phyloP scores from a whole-genome alignment of 2,113 vertebrate genomes.

The Mormoops blainvillei region DNA sequence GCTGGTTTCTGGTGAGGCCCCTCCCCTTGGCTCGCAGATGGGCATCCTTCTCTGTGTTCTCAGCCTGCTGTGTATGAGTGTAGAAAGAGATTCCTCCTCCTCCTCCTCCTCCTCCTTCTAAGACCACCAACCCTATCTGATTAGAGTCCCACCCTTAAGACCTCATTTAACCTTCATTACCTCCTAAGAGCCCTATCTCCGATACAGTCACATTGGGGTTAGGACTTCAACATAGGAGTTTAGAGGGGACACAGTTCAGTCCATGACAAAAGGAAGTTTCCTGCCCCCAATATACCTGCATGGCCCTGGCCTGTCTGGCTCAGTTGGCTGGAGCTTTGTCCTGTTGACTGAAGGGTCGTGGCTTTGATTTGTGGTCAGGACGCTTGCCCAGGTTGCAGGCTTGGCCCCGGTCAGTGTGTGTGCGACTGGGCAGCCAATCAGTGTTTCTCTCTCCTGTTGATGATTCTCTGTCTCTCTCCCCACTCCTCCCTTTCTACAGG shows the following conservation, averaged over 20 bases:
- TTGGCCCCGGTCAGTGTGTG: too few relatives aligned
- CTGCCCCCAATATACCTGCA: neutral
- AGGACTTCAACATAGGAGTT: neutral
- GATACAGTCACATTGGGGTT: neutral
- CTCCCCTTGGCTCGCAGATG: neutral
- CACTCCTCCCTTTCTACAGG: too few relatives aligned
- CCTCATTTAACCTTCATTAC: neutral
- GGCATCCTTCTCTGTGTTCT: accelerated
- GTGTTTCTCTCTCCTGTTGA: too few relatives aligned
- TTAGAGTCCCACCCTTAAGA: neutral
- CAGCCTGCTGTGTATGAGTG: accelerated
- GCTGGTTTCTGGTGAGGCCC: neutral
- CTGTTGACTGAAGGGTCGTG: too few relatives aligned
- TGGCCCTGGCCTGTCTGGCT: neutral
- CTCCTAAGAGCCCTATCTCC: neutral
- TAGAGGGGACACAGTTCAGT: neutral
- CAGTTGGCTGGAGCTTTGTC: too few relatives aligned
- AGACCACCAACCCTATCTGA: neutral
- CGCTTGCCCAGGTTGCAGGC: too few relatives aligned
- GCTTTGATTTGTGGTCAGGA: too few relatives aligned
- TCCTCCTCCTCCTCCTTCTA: neutral
- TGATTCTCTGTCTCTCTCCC: too few relatives aligned
- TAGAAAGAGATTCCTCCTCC: neutral
- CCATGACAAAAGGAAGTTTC: neutral
- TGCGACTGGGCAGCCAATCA: too few relatives aligned